Evolutionary conservation across 64 coral and sea anemone species (phyloP).

Genomic region (Pocillopora verrucosa): DNA sequence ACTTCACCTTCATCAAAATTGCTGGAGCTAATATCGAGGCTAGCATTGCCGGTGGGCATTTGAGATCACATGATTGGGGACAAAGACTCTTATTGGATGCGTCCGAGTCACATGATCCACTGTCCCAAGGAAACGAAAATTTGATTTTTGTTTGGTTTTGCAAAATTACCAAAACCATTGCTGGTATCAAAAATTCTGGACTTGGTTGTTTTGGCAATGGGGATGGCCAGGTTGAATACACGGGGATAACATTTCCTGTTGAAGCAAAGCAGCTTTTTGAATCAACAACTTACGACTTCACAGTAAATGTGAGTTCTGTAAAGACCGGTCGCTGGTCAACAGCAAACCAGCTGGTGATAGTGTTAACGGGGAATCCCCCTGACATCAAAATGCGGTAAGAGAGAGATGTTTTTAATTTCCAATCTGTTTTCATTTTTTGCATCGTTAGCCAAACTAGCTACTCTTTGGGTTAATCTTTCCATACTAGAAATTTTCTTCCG

Average conservation of each 20-base stretch:
- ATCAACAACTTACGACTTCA: conserved; percentile 59
- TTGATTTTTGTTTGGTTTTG: conserved; percentile 78
- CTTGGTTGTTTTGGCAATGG: conserved; percentile 89
- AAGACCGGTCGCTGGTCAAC: not conserved
- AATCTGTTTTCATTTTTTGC: too few relatives aligned
- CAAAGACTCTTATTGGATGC: conserved; percentile 56
- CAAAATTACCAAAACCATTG: not conserved
- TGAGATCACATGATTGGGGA: conserved; percentile 68
- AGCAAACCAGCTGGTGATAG: conserved; percentile 50
- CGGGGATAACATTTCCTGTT: conserved; percentile 32
- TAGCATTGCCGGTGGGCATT: conserved; percentile 63
- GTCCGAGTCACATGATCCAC: conserved; percentile 50
- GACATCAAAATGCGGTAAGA: conserved; percentile 78
- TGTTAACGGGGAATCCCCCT: conserved; percentile 64
- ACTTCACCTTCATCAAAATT: conserved; percentile 68
- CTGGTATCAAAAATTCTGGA: not conserved
- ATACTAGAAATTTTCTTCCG: too few relatives aligned
- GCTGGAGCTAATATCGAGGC: conserved; percentile 54
- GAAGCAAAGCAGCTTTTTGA: conserved; percentile 59
- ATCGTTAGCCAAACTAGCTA: too few relatives aligned
- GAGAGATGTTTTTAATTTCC: too few relatives aligned
- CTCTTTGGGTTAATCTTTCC: too few relatives aligned
- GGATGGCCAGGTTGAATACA: conserved; percentile 47
- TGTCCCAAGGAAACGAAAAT: not conserved
- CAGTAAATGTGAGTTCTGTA: conserved; percentile 54